Base-by-base conservation (phyloP, 2,113 vertebrate genomes). In the Microcebus murinus region DNA sequence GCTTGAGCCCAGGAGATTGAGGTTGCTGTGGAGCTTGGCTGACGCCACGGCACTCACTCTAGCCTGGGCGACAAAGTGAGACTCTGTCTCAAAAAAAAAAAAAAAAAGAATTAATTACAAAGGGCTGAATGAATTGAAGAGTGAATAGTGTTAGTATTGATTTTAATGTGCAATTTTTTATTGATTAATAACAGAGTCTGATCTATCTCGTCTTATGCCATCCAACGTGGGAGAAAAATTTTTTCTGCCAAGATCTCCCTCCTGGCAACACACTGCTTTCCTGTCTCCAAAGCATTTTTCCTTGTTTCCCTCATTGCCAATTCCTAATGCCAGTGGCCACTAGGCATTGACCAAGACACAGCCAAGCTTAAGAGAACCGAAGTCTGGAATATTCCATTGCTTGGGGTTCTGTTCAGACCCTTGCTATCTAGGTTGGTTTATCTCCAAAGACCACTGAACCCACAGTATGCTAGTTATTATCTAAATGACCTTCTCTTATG, bases 101-200 rank as follows among this genome's bases (percentile, higher is more conserved):
- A 39, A 39, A 39, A 39, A 39, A 77, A 83, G 74, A 83, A 52
- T 61, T 77, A 70, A 76, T 86, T 70, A 79, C 36, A 21, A 45
- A 70, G 17, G n/a, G 50, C 42, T 55, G 31, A 86, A 88, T 61
- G 55, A 93, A 84, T 10, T 70, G 1, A 71, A n/a, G 5, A 86
- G 39, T 73, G 79, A 67, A 6, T 52, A 34, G 3, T 4, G 4
- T 21, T 27, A 17, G 39, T 48, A 55, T 55, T 76, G 50, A 79
- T 68, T 80, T 90, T 74, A 61, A 80, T 36, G 48, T 65, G 59
- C 55, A 45, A 42, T 71, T 91, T 95, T 39, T 80, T 89, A 61
- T 34, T 27, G 23, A 29, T 55, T 42, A 52, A 31, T 36, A 87
- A 61, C 21, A 67, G 27, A 79, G n/a, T 74, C 55, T 86, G 10